Percentiles rank a stretch among this genome's conserved stretches.
These are phyloP conservation scores for Plodia interpunctella DNA, from an alignment of 1,140 invertebrate genomes.

Conservation along the genomic window DNA sequence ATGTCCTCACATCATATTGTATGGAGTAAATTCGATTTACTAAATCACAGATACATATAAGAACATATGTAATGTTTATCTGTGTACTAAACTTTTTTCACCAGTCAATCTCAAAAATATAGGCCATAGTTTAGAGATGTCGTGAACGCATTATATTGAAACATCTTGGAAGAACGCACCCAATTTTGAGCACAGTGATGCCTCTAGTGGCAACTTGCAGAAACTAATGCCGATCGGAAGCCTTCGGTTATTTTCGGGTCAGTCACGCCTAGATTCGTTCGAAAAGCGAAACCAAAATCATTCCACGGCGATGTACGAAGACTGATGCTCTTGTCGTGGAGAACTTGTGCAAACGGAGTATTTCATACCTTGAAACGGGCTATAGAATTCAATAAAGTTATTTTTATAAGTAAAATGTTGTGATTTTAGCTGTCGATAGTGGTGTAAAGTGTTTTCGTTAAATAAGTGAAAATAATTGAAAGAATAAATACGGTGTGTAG, in stretches of 20 bases:
- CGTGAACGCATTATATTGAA: too few species aligned
- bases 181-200: constrained; percentile 30
- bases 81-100: too few species aligned
- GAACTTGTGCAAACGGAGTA: constrained; percentile 61
- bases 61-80: too few species aligned
- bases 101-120: too few species aligned
- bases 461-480: constrained; percentile 57
- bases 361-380: constrained; percentile 59
- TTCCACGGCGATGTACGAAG: constrained; percentile 72
- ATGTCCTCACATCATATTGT: too few species aligned
- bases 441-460: constrained; percentile 62
- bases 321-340: constrained; percentile 73
- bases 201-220: constrained; percentile 32
- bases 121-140: too few species aligned
- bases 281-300: constrained; percentile 72
- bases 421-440: constrained; percentile 55
- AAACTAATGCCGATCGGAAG: constrained; percentile 42
- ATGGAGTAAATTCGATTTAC: too few species aligned
- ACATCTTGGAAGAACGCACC: neutral
- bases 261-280: constrained; percentile 76
- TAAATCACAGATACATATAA: too few species aligned
- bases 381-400: constrained; percentile 50
- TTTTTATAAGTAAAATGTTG: constrained; percentile 61
- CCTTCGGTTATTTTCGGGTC: constrained; percentile 56
- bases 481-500: constrained; percentile 59